These are phyloP conservation scores for Fragum whitleyi DNA, from an alignment of 2,888 invertebrate genomes.

Conservation along the genomic window DNA sequence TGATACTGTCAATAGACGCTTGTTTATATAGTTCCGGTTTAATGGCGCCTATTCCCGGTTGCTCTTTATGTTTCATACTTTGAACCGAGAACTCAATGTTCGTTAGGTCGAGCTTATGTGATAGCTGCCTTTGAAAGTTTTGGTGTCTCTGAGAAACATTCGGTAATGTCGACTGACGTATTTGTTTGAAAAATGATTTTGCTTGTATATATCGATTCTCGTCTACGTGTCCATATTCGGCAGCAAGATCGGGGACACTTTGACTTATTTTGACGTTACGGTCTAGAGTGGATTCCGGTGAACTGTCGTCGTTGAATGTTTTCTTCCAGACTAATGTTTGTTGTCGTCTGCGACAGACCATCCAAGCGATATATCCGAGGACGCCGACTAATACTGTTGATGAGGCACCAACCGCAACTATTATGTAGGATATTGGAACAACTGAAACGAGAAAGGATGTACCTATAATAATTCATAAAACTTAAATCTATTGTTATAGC, in stretches of 20 bases:
- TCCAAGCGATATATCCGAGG: constrained; percentile 69
- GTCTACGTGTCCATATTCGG: constrained; percentile 59
- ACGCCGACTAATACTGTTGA: constrained; percentile 65
- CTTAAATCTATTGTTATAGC: too few species aligned
- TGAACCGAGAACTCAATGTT: constrained; percentile 91
- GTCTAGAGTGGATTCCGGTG: constrained; percentile 65
- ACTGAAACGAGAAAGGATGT: constrained; percentile 60
- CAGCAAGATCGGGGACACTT: constrained; percentile 81
- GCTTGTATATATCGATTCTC: constrained; percentile 53
- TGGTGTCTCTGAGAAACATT: constrained; percentile 93
- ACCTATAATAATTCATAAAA: too few species aligned
- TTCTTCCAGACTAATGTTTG: constrained; percentile 57
- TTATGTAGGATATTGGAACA: constrained; percentile 69
- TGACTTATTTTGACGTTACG: constrained; percentile 79
- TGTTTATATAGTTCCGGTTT: constrained; percentile 87
- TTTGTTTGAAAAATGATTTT: constrained; percentile 85
- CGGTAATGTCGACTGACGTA: constrained; percentile 93
- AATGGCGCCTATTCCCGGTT: constrained; percentile 80
- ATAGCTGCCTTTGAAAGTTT: constrained; percentile 92
- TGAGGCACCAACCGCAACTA: constrained; percentile 65
- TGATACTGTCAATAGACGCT: constrained; percentile 78
- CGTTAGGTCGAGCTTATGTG: constrained; percentile 91
- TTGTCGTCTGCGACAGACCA: constrained; percentile 66
- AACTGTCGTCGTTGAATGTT: constrained; percentile 48
- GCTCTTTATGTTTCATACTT: constrained; percentile 86